Evolutionary conservation across 1,140 invertebrate species (phyloP).

Genomic region (Solenopsis invicta): DNA sequence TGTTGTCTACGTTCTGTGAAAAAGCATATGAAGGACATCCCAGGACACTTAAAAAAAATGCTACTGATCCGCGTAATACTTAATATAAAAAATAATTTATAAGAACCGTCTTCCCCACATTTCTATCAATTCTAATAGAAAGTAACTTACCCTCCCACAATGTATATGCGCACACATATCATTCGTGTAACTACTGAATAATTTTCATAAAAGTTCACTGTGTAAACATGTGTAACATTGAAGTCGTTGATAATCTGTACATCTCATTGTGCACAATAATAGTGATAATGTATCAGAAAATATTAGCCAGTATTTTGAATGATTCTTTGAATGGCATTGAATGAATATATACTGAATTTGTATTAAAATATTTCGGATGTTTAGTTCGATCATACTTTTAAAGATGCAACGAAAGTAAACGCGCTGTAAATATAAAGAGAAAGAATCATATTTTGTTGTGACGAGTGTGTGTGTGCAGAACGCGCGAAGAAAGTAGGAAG

Average conservation of each 20-base stretch:
- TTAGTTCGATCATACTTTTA: constrained; percentile 43
- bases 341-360: constrained; percentile 9
- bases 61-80: constrained; percentile 68
- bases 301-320: constrained; percentile 78
- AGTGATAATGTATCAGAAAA: constrained; percentile 65
- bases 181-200: constrained; percentile 31
- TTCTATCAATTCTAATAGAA: constrained; percentile 54
- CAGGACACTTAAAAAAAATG: constrained; percentile 47
- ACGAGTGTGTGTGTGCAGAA: constrained; percentile 71
- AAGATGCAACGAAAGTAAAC: constrained; percentile 63
- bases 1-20: constrained; percentile 2
- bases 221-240: constrained; percentile 19
- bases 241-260: constrained; percentile 32
- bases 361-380: constrained; percentile 29
- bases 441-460: constrained; percentile 76
- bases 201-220: constrained; percentile 30
- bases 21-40: constrained; percentile 13
- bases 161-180: constrained; percentile 59
- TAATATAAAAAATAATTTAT: constrained; percentile 69
- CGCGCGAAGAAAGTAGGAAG: constrained; percentile 8
- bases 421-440: constrained; percentile 79
- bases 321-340: constrained; percentile 79
- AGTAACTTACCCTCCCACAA: constrained; percentile 23
- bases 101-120: constrained; percentile 69
- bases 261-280: constrained; percentile 59